Evolutionary conservation across 2,888 invertebrate species (phyloP).

Genomic region (Mythimna pallens): DNA sequence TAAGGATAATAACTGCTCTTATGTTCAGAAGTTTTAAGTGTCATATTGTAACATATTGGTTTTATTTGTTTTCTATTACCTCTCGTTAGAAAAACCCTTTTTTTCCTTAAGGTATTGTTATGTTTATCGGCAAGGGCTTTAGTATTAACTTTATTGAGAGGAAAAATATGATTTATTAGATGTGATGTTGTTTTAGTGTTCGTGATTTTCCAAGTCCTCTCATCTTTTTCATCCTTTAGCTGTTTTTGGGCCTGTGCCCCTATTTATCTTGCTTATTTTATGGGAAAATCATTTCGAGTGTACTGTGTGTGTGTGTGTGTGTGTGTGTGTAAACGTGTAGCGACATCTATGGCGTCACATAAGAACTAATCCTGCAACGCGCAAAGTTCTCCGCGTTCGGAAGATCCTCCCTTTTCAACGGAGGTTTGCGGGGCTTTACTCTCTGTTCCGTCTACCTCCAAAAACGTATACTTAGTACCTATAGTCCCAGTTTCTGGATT

Average conservation of each 20-base stretch:
- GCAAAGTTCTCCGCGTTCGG: too few relatives aligned
- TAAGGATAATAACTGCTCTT: slow-evolving; percentile 27
- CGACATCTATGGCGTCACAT: too few relatives aligned
- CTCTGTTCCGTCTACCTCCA: too few relatives aligned
- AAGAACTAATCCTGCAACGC: too few relatives aligned
- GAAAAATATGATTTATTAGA: slow-evolving; percentile 1
- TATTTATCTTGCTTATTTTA: background rate
- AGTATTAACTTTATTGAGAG: background rate
- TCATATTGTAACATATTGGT: slow-evolving; percentile 23
- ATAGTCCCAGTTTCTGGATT: background rate
- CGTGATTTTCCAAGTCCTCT: background rate
- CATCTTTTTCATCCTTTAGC: background rate
- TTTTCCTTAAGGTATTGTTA: background rate
- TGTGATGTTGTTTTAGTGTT: background rate
- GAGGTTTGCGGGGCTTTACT: too few relatives aligned
- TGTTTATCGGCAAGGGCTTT: background rate
- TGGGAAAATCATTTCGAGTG: background rate
- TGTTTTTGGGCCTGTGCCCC: background rate
- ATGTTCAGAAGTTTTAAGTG: slow-evolving; percentile 46
- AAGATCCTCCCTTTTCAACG: too few relatives aligned
- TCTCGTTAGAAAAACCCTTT: slow-evolving; percentile 23
- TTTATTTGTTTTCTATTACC: slow-evolving; percentile 44
- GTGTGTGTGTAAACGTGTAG: too few relatives aligned
- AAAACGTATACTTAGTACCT: background rate
- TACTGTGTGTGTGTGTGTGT: too few relatives aligned